Conservation (phyloP, 2,797 vertebrate species). For the Ispidina lecontei region DNA sequence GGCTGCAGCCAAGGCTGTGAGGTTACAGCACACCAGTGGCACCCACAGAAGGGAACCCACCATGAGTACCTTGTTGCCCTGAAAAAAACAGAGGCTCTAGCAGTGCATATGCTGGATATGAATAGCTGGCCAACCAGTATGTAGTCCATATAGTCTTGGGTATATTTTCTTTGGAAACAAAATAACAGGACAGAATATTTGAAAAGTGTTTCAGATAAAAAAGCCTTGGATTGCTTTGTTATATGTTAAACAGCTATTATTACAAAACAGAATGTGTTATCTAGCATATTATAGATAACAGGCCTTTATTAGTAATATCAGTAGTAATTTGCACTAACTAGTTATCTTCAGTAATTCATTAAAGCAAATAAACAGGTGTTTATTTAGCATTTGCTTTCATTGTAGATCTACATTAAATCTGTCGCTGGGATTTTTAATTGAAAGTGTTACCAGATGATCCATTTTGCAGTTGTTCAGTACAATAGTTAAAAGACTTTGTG, state of each 20-base stretch:
- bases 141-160: neutral
- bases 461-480: constrained; percentile 12
- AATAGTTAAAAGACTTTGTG: constrained; percentile 8
- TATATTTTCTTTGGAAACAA: neutral
- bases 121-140: neutral
- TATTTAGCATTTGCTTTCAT: neutral
- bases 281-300: neutral
- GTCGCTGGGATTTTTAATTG: neutral
- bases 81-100: neutral
- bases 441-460: neutral
- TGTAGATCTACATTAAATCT: neutral
- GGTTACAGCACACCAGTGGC: neutral
- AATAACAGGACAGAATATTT: neutral
- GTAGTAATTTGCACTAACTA: neutral
- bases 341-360: neutral
- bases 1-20: neutral
- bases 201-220: neutral
- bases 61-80: neutral
- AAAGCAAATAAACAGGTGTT: neutral
- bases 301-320: neutral
- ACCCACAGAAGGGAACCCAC: neutral
- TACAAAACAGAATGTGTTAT: neutral
- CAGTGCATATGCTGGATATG: too few relatives aligned
- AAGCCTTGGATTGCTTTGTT: neutral
- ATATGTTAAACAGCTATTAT: neutral